A percentile compares a stretch with the other conserved stretches of the same genome.
These are phyloP conservation scores for Cuculus canorus DNA, from an alignment of 2,797 vertebrate species.

Conservation along the genomic window DNA sequence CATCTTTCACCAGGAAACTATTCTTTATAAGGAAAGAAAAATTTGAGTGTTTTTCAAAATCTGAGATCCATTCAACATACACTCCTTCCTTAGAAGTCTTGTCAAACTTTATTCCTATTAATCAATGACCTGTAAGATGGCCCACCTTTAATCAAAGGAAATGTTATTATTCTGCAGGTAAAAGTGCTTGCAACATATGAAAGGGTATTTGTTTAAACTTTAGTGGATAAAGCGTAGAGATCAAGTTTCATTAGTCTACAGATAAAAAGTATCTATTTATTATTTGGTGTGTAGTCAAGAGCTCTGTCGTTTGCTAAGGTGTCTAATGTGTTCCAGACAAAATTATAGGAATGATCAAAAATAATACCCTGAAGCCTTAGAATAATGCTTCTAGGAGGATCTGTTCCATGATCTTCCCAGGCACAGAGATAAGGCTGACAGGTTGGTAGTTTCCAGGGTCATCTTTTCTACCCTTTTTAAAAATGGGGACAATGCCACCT, in stretches of 20 bases:
- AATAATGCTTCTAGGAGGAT: neutral
- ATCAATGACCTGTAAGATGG: neutral
- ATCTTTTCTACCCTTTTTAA: too few species aligned
- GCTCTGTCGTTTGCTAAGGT: too few species aligned
- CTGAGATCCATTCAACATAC: neutral
- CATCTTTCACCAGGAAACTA: neutral
- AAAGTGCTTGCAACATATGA: neutral
- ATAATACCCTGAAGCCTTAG: neutral
- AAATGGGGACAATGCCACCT: too few species aligned
- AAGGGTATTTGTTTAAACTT: neutral
- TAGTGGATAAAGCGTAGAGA: neutral
- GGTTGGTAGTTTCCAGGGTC: too few species aligned
- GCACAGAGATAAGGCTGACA: too few species aligned
- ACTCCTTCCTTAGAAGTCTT: neutral
- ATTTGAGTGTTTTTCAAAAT: neutral
- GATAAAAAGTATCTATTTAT: neutral
- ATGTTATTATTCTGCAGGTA: conserved; percentile 14
- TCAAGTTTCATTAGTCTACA: neutral
- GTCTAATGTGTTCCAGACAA: too few species aligned
- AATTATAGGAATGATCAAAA: neutral
- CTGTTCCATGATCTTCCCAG: too few species aligned
- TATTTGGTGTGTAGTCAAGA: too few species aligned
- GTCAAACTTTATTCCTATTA: neutral
- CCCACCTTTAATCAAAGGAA: conserved; percentile 12
- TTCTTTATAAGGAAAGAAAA: neutral